Base-by-base conservation (phyloP, 2,113 vertebrate species). In the Tachuris rubrigastra region DNA sequence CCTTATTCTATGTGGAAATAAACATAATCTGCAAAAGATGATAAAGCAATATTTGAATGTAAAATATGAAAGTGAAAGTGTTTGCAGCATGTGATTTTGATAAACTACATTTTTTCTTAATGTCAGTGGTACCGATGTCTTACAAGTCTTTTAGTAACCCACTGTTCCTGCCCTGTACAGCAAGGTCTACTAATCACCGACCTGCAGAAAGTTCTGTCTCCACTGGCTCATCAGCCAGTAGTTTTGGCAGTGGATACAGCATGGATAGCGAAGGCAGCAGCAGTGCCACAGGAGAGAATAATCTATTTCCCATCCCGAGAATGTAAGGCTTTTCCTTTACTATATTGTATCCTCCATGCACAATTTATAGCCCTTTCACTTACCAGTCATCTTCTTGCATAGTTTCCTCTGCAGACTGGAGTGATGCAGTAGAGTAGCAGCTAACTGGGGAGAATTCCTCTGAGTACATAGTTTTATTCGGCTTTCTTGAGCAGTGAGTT, bases 241-340 rank as follows among this genome's bases (percentile, higher is more conserved):
- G 98, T 91, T 98, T 99, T 90, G 99, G 99, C 96, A 99, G 99
- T 33, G 98, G 98, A 50, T 99, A 99, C 92, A 99, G 98, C 83
- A 97, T 99, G 97, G 99, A 99, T 63, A 98, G 98, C 3, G 99
- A 99, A 88, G 98, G 99, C 83, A 98, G 97, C 90, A 98, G 98
- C 97, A 98, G 97, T 86, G 98, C 99, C n/a, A 97, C 98, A 30
- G 98, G 98, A 91, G 99, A 99, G 87, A 99, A 98, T 88, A 99
- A 98, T 95, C 98, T 99, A 66, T 99, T 99, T 97, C 98, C 99
- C 96, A 98, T 99, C 58, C 99, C 99, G 75, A 98, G 98, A 97
- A 99, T 99, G 99, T 99, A 98, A 98, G 99, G 97, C 63, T 68
- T 85, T 93, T 90, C 63, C 30, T 41, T 94, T 93, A 81, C 87